Evolutionary conservation across 2,797 vertebrate genomes (phyloP).

Genomic region (Thunnus albacares): DNA sequence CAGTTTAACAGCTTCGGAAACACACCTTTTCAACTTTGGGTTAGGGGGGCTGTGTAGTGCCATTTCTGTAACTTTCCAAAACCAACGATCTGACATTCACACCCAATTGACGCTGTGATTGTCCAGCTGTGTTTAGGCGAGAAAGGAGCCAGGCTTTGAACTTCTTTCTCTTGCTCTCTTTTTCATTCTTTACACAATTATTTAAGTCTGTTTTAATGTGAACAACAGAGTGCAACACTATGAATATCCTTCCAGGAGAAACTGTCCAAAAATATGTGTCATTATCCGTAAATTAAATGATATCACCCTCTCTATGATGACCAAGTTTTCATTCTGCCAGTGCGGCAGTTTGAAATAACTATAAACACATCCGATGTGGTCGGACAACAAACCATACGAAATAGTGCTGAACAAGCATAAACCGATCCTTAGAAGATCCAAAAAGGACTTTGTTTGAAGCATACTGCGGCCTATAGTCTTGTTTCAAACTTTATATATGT

Average conservation of each 20-base stretch:
- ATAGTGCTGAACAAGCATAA: background rate
- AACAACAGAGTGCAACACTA: no score
- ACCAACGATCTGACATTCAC: background rate
- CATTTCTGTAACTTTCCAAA: background rate
- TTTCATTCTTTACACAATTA: no score
- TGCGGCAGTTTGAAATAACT: background rate
- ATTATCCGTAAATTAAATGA: no score
- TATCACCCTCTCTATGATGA: background rate
- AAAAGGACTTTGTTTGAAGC: background rate
- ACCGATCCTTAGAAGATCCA: background rate
- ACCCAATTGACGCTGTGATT: background rate
- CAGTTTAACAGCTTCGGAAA: no score
- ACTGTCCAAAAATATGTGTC: no score
- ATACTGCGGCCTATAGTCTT: background rate
- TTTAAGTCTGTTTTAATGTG: no score
- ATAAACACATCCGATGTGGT: background rate
- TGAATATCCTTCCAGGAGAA: no score
- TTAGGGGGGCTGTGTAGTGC: background rate
- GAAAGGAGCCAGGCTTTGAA: background rate
- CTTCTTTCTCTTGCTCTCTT: background rate
- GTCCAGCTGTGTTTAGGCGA: background rate
- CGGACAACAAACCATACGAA: background rate
- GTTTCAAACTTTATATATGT: background rate
- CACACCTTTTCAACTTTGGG: no score
- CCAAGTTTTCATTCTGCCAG: no score